phyloP scores from a whole-genome alignment of 64 coral and sea anemone species.

The Trachythela sp. region DNA sequence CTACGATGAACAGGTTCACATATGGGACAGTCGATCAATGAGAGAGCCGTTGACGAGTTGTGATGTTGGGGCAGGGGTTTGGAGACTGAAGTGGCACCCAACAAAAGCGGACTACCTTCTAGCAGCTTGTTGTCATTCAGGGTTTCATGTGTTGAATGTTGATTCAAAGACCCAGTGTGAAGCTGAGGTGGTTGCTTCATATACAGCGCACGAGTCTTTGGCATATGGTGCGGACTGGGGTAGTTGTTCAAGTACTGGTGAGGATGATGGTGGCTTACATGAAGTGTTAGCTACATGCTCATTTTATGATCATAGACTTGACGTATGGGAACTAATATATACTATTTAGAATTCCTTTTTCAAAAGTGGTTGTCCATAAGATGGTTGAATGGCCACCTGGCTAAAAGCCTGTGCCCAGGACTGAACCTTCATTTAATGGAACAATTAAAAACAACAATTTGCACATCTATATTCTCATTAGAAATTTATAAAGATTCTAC shows the following conservation, averaged over 20 bases:
- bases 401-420: no score
- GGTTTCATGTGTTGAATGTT: constrained; percentile 72
- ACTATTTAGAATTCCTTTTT: neutral
- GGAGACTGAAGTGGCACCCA: constrained; percentile 97
- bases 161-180: neutral
- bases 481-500: no score
- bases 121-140: constrained; percentile 87
- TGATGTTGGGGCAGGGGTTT: constrained; percentile 76
- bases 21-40: constrained; percentile 84
- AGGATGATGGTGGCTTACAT: neutral
- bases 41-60: constrained; percentile 62
- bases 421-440: no score
- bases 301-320: constrained; percentile 87
- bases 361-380: no score
- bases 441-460: no score
- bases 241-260: neutral
- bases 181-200: constrained; percentile 55
- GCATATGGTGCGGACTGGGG: constrained; percentile 93
- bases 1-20: constrained; percentile 81
- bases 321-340: constrained; percentile 65
- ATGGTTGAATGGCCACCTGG: no score
- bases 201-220: constrained; percentile 62
- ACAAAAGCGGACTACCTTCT: constrained; percentile 58
- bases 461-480: no score
- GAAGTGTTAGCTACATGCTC: constrained; percentile 77